phyloP scores from a whole-genome alignment of 2,113 vertebrate species.

The Numenius arquata region DNA sequence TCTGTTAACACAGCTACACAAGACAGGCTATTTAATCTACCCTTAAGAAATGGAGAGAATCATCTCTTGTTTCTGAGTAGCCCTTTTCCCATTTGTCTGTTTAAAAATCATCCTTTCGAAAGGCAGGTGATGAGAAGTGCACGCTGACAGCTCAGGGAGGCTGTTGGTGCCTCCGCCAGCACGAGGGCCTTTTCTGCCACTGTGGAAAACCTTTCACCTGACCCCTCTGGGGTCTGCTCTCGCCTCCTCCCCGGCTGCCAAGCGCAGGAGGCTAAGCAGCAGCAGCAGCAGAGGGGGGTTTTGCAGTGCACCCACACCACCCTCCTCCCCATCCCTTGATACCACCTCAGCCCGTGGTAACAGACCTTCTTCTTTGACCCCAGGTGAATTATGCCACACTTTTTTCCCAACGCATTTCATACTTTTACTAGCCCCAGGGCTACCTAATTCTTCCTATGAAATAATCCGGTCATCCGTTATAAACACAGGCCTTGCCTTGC shows the following conservation, averaged over 20 bases:
- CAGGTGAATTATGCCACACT: neutral
- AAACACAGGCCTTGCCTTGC: neutral
- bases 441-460: neutral
- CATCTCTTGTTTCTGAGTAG: neutral
- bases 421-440: neutral
- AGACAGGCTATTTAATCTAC: neutral
- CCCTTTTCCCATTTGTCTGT: neutral
- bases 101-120: neutral
- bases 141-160: neutral
- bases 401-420: neutral
- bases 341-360: neutral
- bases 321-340: neutral
- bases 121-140: neutral
- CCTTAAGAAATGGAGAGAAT: neutral
- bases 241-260: accelerated
- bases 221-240: neutral
- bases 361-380: neutral
- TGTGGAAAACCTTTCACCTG: accelerated
- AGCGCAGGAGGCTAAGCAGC: neutral
- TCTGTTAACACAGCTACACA: neutral
- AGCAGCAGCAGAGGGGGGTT: accelerated
- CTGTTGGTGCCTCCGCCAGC: neutral
- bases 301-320: neutral
- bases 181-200: neutral
- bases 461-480: neutral